Percentiles rank a stretch among this genome's conserved stretches.
These are phyloP conservation scores for Tachysurus fulvidraco DNA, from an alignment of 2,113 vertebrate genomes.

Conservation along the genomic window DNA sequence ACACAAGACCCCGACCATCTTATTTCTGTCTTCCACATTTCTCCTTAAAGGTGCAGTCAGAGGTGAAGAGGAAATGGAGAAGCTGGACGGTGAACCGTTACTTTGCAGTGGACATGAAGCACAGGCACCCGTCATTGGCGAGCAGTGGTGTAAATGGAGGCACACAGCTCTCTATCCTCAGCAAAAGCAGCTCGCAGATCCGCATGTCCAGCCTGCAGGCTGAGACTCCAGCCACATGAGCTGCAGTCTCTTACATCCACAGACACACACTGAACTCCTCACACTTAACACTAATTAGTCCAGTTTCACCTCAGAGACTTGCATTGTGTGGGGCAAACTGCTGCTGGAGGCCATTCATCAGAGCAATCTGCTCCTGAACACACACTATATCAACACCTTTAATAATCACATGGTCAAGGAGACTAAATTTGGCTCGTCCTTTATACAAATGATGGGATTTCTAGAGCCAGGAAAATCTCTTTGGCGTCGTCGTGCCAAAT, in stretches of 20 bases:
- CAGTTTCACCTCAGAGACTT: conserved; percentile 15
- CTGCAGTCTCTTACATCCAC: neutral
- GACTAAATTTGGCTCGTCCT: neutral
- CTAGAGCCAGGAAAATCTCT: neutral
- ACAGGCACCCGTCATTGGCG: conserved; percentile 94
- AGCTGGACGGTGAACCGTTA: conserved; percentile 99
- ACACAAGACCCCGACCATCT: neutral
- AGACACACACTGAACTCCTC: conserved; percentile 22
- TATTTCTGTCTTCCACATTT: conserved; percentile 62
- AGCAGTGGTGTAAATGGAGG: conserved; percentile 98
- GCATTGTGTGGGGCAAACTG: neutral
- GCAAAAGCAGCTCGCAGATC: conserved; percentile 99
- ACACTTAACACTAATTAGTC: conserved; percentile 35
- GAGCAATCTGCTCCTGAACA: conserved; percentile 2
- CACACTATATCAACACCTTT: neutral
- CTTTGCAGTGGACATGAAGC: conserved; percentile 98
- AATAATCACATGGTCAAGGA: neutral
- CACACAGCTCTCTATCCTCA: conserved; percentile 97
- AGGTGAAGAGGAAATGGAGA: conserved; percentile 99
- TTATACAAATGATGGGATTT: neutral
- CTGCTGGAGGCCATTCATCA: neutral
- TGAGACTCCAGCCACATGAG: conserved; percentile 88
- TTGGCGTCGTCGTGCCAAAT: neutral
- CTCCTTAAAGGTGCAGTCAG: conserved; percentile 96
- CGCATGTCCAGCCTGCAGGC: conserved; percentile 96